Base-by-base conservation (phyloP, 2,113 vertebrate species). In the Neofelis nebulosa region DNA sequence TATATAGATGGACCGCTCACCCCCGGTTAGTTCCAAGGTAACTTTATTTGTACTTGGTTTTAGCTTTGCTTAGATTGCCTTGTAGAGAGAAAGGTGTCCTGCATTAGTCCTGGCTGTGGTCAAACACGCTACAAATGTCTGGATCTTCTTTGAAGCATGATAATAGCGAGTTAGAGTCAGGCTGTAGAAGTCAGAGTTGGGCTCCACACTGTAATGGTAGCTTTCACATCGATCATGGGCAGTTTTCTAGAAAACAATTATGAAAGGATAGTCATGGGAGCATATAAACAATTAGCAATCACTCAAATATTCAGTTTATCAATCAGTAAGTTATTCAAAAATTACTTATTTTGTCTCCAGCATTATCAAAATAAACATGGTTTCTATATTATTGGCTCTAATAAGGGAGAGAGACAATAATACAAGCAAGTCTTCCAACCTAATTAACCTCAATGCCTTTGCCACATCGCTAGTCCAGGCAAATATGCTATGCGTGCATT, bases 221-320 rank as follows among this genome's bases (percentile, higher is more conserved):
- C n/a, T 88, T 79, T 91, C 65, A 45, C 8, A 16, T 38, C 38
- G 21, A 86, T 41, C 5, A n/a, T 65, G 21, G 36, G 41, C 27
- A 36, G 55, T 95, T 50, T 97, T 69, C 41, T 48, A 80, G 92
- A 78, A 97, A 74, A 89, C 31, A 81, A 45, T 83, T 84, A 68
- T 33, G 50, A 63, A 83, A 79, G 16, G 50, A 38, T 82, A 83
- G 61, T 23, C 50, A 66, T 11, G 38, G 25, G 55, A 55, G 2
- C 36, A 48, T 4, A 0, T 31, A 48, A 65, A 71, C 31, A 66
- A 41, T 71, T 31, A 90, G 36, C 33, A 13, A 52, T 52, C 68
- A 18, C 18, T 74, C n/a, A 16, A 14, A 41, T 83, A 52, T 65
- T 96, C 45, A 79, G 27, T 66, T 74, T 78, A 50, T 92, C 29